Percentiles rank a stretch among this genome's conserved stretches.
Conservation (phyloP, 2,113 vertebrate species). For the Verasper variegatus region DNA sequence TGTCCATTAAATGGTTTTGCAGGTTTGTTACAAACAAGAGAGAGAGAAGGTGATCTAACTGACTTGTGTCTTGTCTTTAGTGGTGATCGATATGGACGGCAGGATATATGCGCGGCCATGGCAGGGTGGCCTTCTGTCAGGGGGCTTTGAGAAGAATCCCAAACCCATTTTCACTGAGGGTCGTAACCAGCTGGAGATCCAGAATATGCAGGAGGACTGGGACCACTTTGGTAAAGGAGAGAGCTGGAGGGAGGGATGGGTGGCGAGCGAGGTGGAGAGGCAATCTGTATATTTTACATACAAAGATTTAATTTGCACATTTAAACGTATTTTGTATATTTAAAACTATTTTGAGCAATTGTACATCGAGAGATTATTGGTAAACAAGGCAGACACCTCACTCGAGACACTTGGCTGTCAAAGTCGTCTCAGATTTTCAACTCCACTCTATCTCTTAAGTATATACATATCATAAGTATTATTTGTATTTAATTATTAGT, state of each 20-base stretch:
- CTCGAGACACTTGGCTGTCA: too few relatives aligned
- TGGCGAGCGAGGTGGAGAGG: neutral
- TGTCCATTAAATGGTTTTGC: neutral
- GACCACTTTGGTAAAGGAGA: slow-evolving; percentile 92
- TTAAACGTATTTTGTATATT: too few relatives aligned
- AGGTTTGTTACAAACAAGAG: neutral
- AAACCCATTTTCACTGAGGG: slow-evolving; percentile 98
- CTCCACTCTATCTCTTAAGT: too few relatives aligned
- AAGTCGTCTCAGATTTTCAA: too few relatives aligned
- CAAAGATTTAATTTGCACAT: too few relatives aligned
- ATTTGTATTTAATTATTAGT: too few relatives aligned
- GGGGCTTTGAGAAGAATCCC: slow-evolving; percentile 98
- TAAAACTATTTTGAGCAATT: too few relatives aligned
- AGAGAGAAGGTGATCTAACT: slow-evolving; percentile 1
- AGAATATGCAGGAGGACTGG: slow-evolving; percentile 97
- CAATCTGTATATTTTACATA: neutral
- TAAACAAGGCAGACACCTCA: too few relatives aligned
- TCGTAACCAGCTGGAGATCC: slow-evolving; percentile 95
- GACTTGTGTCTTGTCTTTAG: slow-evolving; percentile 70
- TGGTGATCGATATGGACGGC: slow-evolving; percentile 92
- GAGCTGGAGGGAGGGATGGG: neutral
- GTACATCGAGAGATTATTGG: too few relatives aligned
- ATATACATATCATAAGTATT: too few relatives aligned
- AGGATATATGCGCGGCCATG: slow-evolving; percentile 93
- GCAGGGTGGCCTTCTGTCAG: slow-evolving; percentile 95